Evolutionary conservation across 2,113 vertebrate genomes (phyloP).

Genomic region (Proteles cristata): DNA sequence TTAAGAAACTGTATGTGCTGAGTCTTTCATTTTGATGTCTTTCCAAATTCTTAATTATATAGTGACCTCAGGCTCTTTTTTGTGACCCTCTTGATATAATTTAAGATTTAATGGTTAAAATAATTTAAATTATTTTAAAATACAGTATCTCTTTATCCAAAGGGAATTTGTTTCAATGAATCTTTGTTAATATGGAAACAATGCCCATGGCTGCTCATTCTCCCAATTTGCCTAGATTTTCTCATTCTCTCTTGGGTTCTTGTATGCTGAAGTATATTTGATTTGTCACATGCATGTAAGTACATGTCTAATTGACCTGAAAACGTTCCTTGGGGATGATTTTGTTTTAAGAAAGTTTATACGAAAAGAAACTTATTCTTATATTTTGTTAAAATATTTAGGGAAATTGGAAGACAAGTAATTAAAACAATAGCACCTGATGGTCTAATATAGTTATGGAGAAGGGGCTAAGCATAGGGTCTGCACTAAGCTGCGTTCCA

Average conservation of each 20-base stretch:
- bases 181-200: background rate
- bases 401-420: background rate
- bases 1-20: background rate
- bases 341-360: background rate
- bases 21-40: background rate
- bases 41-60: background rate
- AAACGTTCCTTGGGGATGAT: background rate
- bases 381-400: background rate
- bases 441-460: background rate
- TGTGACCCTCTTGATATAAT: background rate
- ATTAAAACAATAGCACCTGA: background rate
- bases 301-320: background rate
- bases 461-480: background rate
- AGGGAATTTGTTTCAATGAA: background rate
- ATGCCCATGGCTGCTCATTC: background rate
- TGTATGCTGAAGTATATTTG: background rate
- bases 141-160: background rate
- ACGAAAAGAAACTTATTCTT: background rate
- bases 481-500: background rate
- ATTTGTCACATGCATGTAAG: background rate
- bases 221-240: background rate
- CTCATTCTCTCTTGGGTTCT: background rate
- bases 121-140: background rate
- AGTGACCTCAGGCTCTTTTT: rapidly evolving
- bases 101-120: background rate